Evolutionary conservation across 2,888 invertebrate species (phyloP).

Genomic region (Tenthredo mesomela): DNA sequence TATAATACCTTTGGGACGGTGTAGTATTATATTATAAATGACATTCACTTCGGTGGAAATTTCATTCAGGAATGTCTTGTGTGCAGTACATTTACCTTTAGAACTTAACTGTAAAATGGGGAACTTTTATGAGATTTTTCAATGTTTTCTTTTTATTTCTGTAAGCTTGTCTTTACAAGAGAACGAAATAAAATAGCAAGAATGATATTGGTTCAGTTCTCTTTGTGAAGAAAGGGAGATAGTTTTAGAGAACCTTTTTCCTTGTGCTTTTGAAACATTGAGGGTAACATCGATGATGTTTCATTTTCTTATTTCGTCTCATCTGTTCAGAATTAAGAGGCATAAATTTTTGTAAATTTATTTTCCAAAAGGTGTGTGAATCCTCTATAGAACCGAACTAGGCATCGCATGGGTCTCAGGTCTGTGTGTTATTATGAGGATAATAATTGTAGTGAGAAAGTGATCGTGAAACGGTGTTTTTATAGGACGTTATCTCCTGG

Average conservation of each 20-base stretch:
- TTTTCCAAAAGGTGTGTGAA: background rate
- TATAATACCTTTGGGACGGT: background rate
- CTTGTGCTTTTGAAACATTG: background rate
- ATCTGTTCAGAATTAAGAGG: background rate
- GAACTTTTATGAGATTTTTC: constrained; percentile 14
- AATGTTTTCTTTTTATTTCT: background rate
- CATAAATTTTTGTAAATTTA: background rate
- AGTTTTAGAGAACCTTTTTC: background rate
- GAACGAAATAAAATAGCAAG: background rate
- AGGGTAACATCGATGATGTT: background rate
- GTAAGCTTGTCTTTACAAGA: background rate
- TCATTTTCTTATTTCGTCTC: background rate
- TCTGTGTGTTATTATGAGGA: constrained; percentile 1
- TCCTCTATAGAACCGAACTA: background rate
- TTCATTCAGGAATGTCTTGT: background rate
- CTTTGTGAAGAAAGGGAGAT: background rate
- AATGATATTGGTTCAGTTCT: background rate
- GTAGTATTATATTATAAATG: background rate
- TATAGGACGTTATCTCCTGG: constrained; percentile 33
- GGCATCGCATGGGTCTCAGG: background rate
- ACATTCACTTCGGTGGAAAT: background rate
- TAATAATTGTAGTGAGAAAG: constrained; percentile 27
- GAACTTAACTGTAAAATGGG: constrained; percentile 1
- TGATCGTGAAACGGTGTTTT: constrained; percentile 29
- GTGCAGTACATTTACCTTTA: background rate